These are phyloP conservation scores for Lithobates sylvaticus DNA, from an alignment of 2,797 vertebrate species.

Conservation along the genomic window DNA sequence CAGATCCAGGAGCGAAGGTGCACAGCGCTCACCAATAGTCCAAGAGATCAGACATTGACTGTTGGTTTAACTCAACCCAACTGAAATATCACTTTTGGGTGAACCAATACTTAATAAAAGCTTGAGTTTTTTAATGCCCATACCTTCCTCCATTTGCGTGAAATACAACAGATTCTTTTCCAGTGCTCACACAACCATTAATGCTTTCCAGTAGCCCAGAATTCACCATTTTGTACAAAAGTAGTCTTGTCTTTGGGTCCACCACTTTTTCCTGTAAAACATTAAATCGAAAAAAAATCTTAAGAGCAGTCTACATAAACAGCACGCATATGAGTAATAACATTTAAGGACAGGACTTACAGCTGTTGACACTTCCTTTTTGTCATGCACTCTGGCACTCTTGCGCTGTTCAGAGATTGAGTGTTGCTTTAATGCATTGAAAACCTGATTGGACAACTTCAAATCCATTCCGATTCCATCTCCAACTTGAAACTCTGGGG, in stretches of 20 bases:
- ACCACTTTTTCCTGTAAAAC: constrained; percentile 91
- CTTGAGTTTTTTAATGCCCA: neutral
- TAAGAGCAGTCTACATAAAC: neutral
- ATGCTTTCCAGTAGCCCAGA: constrained; percentile 90
- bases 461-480: constrained; percentile 96
- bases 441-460: constrained; percentile 95
- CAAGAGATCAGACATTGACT: too few species aligned
- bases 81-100: too few species aligned
- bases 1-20: too few species aligned
- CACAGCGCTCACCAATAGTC: too few species aligned
- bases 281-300: constrained; percentile 26
- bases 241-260: constrained; percentile 92
- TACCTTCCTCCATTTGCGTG: constrained; percentile 94
- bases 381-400: constrained; percentile 93
- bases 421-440: constrained; percentile 94
- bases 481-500: constrained; percentile 91
- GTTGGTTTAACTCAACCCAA: too few species aligned
- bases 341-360: constrained; percentile 73
- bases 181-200: constrained; percentile 96
- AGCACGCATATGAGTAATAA: neutral
- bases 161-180: constrained; percentile 96
- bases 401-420: constrained; percentile 91
- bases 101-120: too few species aligned
- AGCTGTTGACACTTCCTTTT: constrained; percentile 96
- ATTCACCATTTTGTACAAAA: constrained; percentile 97